Base-by-base conservation (phyloP, 2,888 invertebrate species). In the Nebria brevicollis region DNA sequence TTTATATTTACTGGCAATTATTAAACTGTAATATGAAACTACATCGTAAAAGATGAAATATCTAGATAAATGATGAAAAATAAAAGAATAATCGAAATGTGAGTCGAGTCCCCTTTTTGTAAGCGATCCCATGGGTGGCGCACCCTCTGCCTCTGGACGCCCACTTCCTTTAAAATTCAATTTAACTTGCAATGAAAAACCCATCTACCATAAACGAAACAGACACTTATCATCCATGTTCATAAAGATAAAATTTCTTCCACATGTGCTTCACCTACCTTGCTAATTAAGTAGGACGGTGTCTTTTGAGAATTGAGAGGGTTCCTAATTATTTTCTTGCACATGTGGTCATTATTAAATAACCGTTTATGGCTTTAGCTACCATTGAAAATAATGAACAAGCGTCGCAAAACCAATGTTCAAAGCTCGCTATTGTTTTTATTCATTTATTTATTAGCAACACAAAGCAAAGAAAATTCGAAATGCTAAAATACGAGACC, bases 141-240 rank as follows among this genome's bases (percentile, higher is more conserved):
- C 43, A 73, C 66, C 42, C 42, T 26, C 25, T 5, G 20, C 20
- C 70, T 54, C 13, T 54, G 54, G 54, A 54, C 80, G 80, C 80
- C 80, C 64, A 80, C 75, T 80, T 80, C 80, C 80, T 80, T 75
- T 75, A 43, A 75, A 73, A 70, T 75, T 54, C 73, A 75, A 72
- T 80, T 72, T 64, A 78, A 20, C 13, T 64, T n/a, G 64, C 43
- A 43, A n/a, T 26, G 34, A n/a, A 43, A 13, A 73, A 73, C 20
- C 13, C 20, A 25, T 25, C 13, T 72, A 10, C n/a, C 26, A 8
- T 15, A 73, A 42, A 7, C 75, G 25, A 80, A 70, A 64, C 13
- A 41, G 66, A 41, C 25, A 34, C 75, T 72, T 75, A 41, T 75
- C n/a, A 54, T 4, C 7, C 13, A 2, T 25, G n/a, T 10, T n/a